These are phyloP conservation scores for Linhomoeus sp. DNA, from an alignment of 2,888 invertebrate genomes.

Conservation along the genomic window DNA sequence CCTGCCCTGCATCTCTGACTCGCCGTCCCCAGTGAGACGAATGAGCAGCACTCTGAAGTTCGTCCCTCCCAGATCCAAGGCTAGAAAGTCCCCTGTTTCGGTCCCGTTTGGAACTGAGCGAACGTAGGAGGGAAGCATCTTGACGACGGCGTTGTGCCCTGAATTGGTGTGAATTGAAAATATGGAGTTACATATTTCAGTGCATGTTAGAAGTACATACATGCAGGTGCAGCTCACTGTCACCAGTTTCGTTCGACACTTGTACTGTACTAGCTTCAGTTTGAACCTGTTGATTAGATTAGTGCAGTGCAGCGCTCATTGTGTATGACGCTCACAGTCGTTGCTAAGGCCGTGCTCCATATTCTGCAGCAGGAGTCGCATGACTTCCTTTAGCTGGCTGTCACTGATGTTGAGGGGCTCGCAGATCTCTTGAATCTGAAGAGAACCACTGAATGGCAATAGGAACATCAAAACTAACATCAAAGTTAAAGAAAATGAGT, in stretches of 20 bases:
- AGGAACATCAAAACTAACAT: no score
- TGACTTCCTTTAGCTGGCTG: conserved; percentile 13
- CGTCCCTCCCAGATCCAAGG: conserved; percentile 88
- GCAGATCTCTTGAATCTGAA: conserved; percentile 22
- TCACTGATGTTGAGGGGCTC: conserved; percentile 15
- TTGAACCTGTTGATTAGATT: no score
- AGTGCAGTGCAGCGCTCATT: no score
- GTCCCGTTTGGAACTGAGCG: conserved; percentile 24
- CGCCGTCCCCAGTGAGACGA: conserved; percentile 10
- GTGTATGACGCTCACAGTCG: no score
- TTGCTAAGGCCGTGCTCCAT: conserved; percentile 19
- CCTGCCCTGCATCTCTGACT: conserved; percentile 65
- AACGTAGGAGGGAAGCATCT: conserved; percentile 26
- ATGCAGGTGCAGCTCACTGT: no score
- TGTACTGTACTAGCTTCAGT: no score
- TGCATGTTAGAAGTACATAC: no score
- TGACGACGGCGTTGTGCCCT: conserved; percentile 18
- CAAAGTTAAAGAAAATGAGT: no score
- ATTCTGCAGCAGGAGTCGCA: conserved; percentile 16
- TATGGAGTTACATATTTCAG: no score
- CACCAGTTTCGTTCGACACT: no score
- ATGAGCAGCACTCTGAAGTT: conserved; percentile 89
- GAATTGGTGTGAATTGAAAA: not conserved
- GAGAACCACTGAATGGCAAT: no score
- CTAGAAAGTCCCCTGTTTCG: conserved; percentile 67